Evolutionary conservation across 1,140 invertebrate species (phyloP).

Genomic region (Plectrocnemia conspersa): DNA sequence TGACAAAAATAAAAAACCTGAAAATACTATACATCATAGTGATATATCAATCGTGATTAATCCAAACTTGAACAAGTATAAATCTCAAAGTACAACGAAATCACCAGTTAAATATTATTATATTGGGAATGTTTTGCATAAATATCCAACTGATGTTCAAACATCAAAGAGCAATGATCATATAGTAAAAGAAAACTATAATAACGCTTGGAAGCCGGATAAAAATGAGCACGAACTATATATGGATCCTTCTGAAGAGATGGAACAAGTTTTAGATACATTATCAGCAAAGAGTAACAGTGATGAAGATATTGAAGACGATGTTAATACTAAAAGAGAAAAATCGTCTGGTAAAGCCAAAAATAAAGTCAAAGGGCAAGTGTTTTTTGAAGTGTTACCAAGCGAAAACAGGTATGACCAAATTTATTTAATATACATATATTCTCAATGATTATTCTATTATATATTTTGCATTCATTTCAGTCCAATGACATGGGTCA

Average conservation of each 20-base stretch:
- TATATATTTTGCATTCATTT: conserved; percentile 15
- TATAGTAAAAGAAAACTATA: conserved; percentile 39
- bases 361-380: conserved; percentile 42
- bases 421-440: conserved; percentile 17
- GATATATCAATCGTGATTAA: conserved; percentile 32
- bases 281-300: background rate
- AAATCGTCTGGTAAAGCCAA: conserved; percentile 39
- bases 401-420: conserved; percentile 50
- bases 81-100: conserved; percentile 20
- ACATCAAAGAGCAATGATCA: conserved; percentile 29
- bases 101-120: conserved; percentile 50
- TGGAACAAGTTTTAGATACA: conserved; percentile 37
- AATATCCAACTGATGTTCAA: conserved; percentile 43
- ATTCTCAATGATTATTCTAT: too few relatives aligned
- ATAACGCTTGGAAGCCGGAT: conserved; percentile 38
- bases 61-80: conserved; percentile 22
- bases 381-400: conserved; percentile 52
- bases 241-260: conserved; percentile 40
- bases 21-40: conserved; percentile 11
- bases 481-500: conserved; percentile 28
- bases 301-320: conserved; percentile 17
- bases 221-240: conserved; percentile 42
- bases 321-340: conserved; percentile 24
- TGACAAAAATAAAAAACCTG: conserved; percentile 9
- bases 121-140: conserved; percentile 52